phyloP scores from a whole-genome alignment of 2,888 invertebrate genomes.

The Noctua pronuba region DNA sequence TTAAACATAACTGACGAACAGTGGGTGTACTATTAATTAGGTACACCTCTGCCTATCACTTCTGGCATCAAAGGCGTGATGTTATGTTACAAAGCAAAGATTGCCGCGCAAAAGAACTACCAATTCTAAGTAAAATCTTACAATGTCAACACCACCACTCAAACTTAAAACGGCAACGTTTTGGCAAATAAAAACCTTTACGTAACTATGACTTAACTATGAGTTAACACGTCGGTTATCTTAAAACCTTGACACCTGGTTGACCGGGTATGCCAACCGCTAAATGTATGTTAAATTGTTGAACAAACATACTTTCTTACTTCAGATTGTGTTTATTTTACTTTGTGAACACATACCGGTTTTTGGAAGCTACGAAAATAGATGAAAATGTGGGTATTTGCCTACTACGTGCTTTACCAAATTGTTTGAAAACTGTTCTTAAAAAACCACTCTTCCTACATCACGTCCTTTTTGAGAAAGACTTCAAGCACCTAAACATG shows the following conservation, averaged over 20 bases:
- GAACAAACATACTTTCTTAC: slow-evolving; percentile 53
- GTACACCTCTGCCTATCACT: background rate
- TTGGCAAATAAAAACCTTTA: slow-evolving; percentile 45
- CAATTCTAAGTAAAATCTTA: slow-evolving; percentile 14
- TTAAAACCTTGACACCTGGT: slow-evolving; percentile 55
- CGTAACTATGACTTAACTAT: slow-evolving; percentile 47
- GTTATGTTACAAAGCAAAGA: background rate
- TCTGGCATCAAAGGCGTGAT: background rate
- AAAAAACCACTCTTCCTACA: background rate
- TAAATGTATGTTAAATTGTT: slow-evolving; percentile 38
- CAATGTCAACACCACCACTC: slow-evolving; percentile 33
- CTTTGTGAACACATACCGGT: slow-evolving; percentile 20
- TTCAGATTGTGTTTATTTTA: slow-evolving; percentile 18
- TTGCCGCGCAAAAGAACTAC: background rate
- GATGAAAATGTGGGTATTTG: background rate
- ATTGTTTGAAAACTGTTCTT: background rate
- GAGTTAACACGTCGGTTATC: slow-evolving; percentile 30
- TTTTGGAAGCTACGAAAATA: slow-evolving; percentile 23
- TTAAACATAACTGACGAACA: background rate
- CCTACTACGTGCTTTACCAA: background rate
- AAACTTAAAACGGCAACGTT: slow-evolving; percentile 23
- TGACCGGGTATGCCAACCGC: slow-evolving; percentile 42
- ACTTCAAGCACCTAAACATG: background rate
- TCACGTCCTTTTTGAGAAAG: background rate
- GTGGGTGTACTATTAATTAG: background rate